phyloP scores from a whole-genome alignment of 2,797 vertebrate genomes.

The Tapera naevia region DNA sequence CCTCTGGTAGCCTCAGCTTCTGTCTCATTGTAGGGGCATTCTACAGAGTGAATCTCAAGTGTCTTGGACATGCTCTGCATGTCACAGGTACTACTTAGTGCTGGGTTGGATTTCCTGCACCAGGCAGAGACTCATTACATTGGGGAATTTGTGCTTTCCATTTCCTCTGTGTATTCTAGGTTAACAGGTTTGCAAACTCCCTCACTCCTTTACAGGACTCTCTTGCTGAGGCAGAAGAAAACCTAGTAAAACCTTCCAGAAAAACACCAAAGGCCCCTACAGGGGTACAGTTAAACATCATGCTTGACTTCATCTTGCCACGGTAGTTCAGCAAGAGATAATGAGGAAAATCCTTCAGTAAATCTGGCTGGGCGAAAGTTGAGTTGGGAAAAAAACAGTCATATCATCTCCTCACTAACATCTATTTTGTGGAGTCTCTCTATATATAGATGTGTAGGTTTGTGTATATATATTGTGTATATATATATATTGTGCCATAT shows the following conservation, averaged over 20 bases:
- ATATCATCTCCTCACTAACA: neutral
- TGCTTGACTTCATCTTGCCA: neutral
- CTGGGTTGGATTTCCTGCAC: neutral
- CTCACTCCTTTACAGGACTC: neutral
- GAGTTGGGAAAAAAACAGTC: neutral
- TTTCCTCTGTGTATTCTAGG: neutral
- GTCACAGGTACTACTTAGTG: neutral
- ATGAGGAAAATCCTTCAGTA: neutral
- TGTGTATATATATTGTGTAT: neutral
- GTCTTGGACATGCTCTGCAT: neutral
- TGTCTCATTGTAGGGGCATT: neutral
- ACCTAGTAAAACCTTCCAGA: neutral
- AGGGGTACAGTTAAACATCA: neutral
- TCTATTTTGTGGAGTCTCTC: neutral
- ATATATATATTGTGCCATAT: neutral
- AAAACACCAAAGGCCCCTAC: neutral
- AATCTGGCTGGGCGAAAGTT: neutral
- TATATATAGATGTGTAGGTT: neutral
- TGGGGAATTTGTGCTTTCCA: neutral
- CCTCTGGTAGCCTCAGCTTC: neutral
- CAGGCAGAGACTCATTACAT: neutral
- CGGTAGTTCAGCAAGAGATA: neutral
- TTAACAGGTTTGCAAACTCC: neutral
- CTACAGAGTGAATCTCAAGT: neutral
- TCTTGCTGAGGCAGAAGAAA: neutral